Evolutionary conservation across 2,888 invertebrate genomes (phyloP), one percentile per base, ranked within the genome.

Genomic region (Lasiommata megera): DNA sequence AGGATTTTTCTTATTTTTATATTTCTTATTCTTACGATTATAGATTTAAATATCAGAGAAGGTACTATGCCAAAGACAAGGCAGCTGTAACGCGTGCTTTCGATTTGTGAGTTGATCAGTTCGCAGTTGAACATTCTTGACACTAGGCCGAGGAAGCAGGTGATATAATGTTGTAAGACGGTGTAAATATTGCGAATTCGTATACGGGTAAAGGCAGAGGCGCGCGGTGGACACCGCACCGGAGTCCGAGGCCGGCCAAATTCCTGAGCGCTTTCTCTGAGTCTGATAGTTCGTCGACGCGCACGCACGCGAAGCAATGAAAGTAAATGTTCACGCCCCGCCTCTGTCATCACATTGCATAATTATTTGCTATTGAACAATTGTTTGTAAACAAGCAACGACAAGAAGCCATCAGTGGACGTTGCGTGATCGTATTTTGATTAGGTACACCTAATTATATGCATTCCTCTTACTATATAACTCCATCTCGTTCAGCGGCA

Each of bases 181-280:
- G 46, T 16, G 54, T 44, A 48, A 53, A 55, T 46, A 47, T 54
- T 58, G 58, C 60, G 37, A 58, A 55, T 58, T 47, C 8, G 47
- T 37, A 12, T 56, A 48, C 41, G 47, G 58, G 38, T 44, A 55
- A 60, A 53, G 47, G 62, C 53, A 52, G 57, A 63, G 56, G 50
- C 41, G 52, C 52, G 43, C 38, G n/a, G 37, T 38, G 47, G 60
- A 60, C 54, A 53, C 47, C 41, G 51, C 29, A 37, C 56, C 50
- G 76, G 50, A 74, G 74, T 38, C 58, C 53, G 77, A 56, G 75
- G 75, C 70, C 74, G 82, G 76, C 81, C 84, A 81, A 88, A 89
- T 89, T 88, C 89, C 88, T 88, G 74, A 82, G 76, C 88, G 88
- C 89, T 89, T 89, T 90, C 89, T 87, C 89, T 82, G 79, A 73